phyloP scores from a whole-genome alignment of 2,888 invertebrate genomes.

The Didymodactylos carnosus region DNA sequence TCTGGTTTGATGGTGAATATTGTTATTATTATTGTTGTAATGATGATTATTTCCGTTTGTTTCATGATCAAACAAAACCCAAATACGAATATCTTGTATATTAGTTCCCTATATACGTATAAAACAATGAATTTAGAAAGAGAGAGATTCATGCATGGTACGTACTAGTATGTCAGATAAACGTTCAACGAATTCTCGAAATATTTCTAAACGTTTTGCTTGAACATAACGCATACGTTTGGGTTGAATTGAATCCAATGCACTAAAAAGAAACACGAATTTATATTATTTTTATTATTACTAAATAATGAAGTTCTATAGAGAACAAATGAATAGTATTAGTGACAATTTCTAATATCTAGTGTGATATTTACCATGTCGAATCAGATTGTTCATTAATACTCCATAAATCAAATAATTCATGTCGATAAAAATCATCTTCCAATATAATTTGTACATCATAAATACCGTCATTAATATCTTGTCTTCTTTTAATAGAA shows the following conservation, averaged over 20 bases:
- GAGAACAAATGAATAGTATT: neutral
- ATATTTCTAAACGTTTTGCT: neutral
- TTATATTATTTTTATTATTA: too few relatives aligned
- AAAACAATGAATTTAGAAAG: neutral
- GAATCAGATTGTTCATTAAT: neutral
- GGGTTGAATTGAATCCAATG: neutral
- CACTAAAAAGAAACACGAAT: too few relatives aligned
- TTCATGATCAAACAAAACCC: neutral
- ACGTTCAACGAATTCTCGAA: neutral
- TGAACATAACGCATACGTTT: neutral
- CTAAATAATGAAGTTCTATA: neutral
- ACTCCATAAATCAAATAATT: too few relatives aligned
- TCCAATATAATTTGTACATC: neutral
- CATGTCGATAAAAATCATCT: neutral
- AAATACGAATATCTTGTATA: neutral
- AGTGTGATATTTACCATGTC: too few relatives aligned
- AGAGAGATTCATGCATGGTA: neutral
- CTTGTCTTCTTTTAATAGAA: neutral
- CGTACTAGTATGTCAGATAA: neutral
- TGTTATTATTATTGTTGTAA: too few relatives aligned
- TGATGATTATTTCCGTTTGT: neutral
- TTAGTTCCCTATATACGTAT: neutral
- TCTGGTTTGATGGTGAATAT: too few relatives aligned
- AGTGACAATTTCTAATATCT: too few relatives aligned
- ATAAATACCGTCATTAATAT: neutral